These are phyloP conservation scores for Cataglyphis albicans DNA, from an alignment of 2,888 invertebrate species.

Conservation along the genomic window DNA sequence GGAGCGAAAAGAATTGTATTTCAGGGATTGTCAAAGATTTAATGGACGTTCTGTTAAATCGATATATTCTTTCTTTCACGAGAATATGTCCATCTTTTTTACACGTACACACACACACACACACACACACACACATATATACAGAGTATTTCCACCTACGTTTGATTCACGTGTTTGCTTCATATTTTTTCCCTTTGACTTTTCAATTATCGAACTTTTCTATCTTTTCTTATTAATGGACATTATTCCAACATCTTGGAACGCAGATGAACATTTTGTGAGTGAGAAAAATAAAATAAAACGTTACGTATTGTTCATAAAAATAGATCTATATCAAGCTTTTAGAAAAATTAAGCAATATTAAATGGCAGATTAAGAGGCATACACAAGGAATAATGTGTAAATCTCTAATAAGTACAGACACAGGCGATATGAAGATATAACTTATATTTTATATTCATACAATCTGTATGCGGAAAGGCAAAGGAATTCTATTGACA, in stretches of 20 bases:
- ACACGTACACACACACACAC: neutral
- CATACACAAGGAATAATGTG: neutral
- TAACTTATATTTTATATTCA: neutral
- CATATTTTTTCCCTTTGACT: constrained; percentile 24
- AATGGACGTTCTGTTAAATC: constrained; percentile 38
- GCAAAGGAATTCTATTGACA: neutral
- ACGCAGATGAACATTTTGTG: neutral
- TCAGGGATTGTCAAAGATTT: constrained; percentile 46
- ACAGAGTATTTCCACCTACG: neutral
- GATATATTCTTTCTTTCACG: constrained; percentile 29
- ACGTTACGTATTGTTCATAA: neutral
- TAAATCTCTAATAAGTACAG: neutral
- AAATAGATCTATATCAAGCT: neutral
- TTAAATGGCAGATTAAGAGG: neutral
- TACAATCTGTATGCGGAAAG: neutral
- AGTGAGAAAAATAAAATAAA: neutral
- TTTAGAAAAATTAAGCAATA: neutral
- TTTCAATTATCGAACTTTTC: constrained; percentile 37
- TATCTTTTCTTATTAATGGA: constrained; percentile 12
- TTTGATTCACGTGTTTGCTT: neutral
- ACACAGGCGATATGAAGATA: neutral
- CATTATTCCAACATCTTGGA: neutral
- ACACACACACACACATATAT: neutral
- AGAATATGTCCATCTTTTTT: constrained; percentile 25
- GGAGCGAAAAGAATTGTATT: constrained; percentile 41